A percentile compares a stretch with the other conserved stretches of the same genome.
These are phyloP conservation scores for Phocides pigmalion DNA, from an alignment of 1,140 invertebrate species.

Conservation along the genomic window DNA sequence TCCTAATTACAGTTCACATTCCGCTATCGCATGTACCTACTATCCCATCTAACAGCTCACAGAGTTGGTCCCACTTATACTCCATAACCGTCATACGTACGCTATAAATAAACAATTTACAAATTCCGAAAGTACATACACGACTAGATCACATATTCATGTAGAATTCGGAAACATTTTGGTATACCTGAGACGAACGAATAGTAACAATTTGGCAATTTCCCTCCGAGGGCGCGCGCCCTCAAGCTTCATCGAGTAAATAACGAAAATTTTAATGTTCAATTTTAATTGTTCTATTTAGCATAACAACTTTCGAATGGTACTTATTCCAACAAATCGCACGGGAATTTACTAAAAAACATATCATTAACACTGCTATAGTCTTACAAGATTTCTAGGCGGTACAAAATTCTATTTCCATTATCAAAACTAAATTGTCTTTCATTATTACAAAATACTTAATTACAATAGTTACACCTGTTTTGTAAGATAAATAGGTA, in stretches of 20 bases:
- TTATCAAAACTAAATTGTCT: constrained; percentile 32
- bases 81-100: constrained; percentile 67
- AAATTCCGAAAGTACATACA: constrained; percentile 83
- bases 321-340: constrained; percentile 13
- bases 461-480: constrained; percentile 23
- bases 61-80: constrained; percentile 80
- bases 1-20: constrained; percentile 47
- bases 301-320: constrained; percentile 4
- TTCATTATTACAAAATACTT: constrained; percentile 26
- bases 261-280: constrained; percentile 23
- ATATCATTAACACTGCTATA: not conserved
- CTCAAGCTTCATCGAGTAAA: constrained; percentile 17
- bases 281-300: constrained; percentile 13
- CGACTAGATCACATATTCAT: constrained; percentile 83
- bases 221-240: constrained; percentile 44
- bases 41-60: constrained; percentile 61
- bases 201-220: constrained; percentile 72
- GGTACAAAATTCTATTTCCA: constrained; percentile 25
- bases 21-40: constrained; percentile 49
- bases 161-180: constrained; percentile 83
- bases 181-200: constrained; percentile 75
- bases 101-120: constrained; percentile 80
- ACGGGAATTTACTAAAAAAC: constrained; percentile 11
- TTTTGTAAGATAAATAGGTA: constrained; percentile 24
- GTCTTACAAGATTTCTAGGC: constrained; percentile 20